Base-by-base conservation (phyloP, 2,888 invertebrate species). In the Stenotaenia linearis region DNA sequence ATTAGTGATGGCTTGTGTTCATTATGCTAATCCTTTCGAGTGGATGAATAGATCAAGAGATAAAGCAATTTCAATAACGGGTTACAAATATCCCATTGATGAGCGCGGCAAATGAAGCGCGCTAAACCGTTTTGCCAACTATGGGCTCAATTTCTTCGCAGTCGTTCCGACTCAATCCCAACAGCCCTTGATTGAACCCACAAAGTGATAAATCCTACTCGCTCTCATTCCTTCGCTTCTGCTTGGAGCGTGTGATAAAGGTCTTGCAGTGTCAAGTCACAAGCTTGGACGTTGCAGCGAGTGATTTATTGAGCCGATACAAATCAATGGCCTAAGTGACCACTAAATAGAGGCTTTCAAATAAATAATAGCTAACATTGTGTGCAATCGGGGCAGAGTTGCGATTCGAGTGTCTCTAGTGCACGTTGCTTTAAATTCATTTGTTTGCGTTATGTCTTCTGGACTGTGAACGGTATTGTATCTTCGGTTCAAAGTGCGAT, bases 121-220 rank as follows among this genome's bases (percentile, higher is more conserved):
- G 69, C 15, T 28, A 50, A 50, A 18, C 18, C 5, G 5, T n/a
- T 50, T 50, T 50, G 50, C 69, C 69, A 50, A 50, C 28, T 25
- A 12, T 28, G 69, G 28, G 28, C 69, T 69, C 28, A 45, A 45
- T 18, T 12, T 45, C 45, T 45, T 45, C 15, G 45, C 45, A 5
- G 45, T 18, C 45, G 45, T 45, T n/a, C 45, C 45, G n/a, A 45
- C 12, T 18, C 18, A 25, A 69, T 28, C 28, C 69, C 69, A 28
- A 69, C 69, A 28, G 69, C 69, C 9, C 69, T 28, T 69, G 69
- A 69, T 25, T 69, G 69, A 69, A 69, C 69, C 69, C 25, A n/a
- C 69, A 69, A 61, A 69, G 69, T 69, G 69, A 69, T 69, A 69
- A 69, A 69, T 69, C 69, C 28, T 7, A 40, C 18, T 18, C 50